A percentile compares a stretch with the other conserved stretches of the same genome.
Conservation (phyloP, 1,140 invertebrate species). For the Antheraea mylitta region DNA sequence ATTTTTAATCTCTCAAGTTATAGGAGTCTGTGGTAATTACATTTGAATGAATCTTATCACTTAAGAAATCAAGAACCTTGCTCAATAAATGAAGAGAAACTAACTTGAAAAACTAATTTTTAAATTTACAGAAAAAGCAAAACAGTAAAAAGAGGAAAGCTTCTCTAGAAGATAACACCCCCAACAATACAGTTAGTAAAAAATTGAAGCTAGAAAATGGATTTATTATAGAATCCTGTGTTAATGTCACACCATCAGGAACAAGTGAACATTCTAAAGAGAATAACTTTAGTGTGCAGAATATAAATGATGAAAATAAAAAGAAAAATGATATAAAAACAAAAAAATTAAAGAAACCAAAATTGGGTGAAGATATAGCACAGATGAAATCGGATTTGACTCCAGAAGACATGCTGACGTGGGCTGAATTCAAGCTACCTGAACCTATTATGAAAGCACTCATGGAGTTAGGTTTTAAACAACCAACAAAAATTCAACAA, state of each 20-base stretch:
- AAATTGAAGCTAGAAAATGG: constrained; percentile 60
- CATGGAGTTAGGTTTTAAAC: constrained; percentile 85
- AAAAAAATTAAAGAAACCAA: constrained; percentile 33
- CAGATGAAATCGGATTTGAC: constrained; percentile 40
- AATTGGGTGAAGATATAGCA: constrained; percentile 47
- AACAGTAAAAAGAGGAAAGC: not conserved
- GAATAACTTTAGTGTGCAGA: constrained; percentile 16
- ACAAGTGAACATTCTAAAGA: constrained; percentile 33
- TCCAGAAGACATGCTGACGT: constrained; percentile 81
- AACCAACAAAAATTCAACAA: constrained; percentile 92
- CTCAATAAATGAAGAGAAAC: no score
- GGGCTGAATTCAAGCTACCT: constrained; percentile 87
- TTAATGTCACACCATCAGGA: constrained; percentile 43
- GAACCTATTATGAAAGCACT: constrained; percentile 86
- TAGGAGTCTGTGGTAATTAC: no score
- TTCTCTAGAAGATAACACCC: not conserved
- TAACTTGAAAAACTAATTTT: no score
- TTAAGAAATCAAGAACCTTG: no score
- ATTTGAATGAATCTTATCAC: no score
- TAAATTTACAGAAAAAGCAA: constrained; percentile 26
- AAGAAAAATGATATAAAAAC: constrained; percentile 25
- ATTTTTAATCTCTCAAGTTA: no score
- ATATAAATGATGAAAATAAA: constrained; percentile 29
- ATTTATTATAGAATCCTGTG: constrained; percentile 55
- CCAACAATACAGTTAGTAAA: constrained; percentile 20